Base-by-base conservation (phyloP, 2,113 vertebrate genomes). In the Beaufortia kweichowensis region DNA sequence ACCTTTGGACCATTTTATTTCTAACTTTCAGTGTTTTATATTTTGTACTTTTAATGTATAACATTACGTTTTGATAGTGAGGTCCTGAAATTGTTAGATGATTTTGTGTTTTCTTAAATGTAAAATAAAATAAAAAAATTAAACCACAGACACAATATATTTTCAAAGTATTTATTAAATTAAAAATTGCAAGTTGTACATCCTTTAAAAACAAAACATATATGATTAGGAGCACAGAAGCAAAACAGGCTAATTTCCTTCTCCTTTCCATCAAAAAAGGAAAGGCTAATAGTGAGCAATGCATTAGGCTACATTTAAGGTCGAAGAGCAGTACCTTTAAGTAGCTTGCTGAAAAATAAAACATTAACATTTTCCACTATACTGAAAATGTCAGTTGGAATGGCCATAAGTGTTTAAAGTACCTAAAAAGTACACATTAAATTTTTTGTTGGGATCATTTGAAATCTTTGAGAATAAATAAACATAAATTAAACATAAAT, bases 271-370 rank as follows among this genome's bases (percentile, higher is more conserved):
- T 59, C 55, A 72, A 26, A 60, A 59, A 23, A 0, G 3, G 23
- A 23, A 28, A 70, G 55, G 33, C 69, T 41, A 59, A 59, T 28
- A 8, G 26, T 9, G 24, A 43, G 15, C 17, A 55, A 29, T 43
- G 35, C 69, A 46, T 41, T 14, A 72, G 35, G 55, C 53, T 57
- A 60, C 55, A 73, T 73, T 73, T 33, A 73, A 12, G 56, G 17
- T 33, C 26, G 28, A 60, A 43, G 33, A 60, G 23, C 10, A 56
- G 1, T 48, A 48, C 46, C 65, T 53, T 50, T 2, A 53, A 53
- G 28, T 31, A 31, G 10, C 24, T 66, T 66, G 39, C 19, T 31
- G 46, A 53, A 29, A 21, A 53, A 33, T 11, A 33, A 68, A 66
- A 46, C 7, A 28, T 8, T 19, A 31, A 39, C 35, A 60, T 8